These are phyloP conservation scores for Lacanobia oleracea DNA, from an alignment of 2,888 invertebrate genomes.

Conservation along the genomic window DNA sequence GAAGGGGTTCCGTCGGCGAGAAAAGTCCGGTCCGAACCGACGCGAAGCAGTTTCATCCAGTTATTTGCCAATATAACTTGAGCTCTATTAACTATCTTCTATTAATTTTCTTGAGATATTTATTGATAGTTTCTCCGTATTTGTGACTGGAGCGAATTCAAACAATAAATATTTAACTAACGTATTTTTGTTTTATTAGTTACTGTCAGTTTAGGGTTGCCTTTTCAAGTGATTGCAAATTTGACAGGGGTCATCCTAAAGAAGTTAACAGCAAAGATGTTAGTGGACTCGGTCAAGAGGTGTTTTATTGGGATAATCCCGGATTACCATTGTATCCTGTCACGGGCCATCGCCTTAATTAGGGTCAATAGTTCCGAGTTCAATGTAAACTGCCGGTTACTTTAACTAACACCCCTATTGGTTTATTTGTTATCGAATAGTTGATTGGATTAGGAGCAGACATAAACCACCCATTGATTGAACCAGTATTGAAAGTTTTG, in stretches of 20 bases:
- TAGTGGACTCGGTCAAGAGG: constrained; percentile 81
- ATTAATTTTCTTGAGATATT: constrained; percentile 7
- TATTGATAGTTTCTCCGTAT: neutral
- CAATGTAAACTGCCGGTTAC: constrained; percentile 72
- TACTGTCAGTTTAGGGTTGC: neutral
- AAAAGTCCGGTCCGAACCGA: constrained; percentile 71
- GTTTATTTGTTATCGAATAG: constrained; percentile 70
- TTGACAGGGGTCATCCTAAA: constrained; percentile 53
- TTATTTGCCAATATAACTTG: constrained; percentile 65
- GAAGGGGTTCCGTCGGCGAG: constrained; percentile 72
- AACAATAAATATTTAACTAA: no score
- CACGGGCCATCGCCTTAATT: constrained; percentile 86
- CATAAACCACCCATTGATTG: constrained; percentile 64
- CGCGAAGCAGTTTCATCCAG: constrained; percentile 68
- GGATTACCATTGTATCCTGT: constrained; percentile 85
- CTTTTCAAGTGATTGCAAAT: constrained; percentile 11
- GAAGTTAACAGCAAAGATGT: constrained; percentile 68
- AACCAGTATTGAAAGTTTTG: constrained; percentile 32
- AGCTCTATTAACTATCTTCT: constrained; percentile 44
- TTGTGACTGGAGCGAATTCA: neutral
- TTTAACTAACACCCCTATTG: constrained; percentile 73
- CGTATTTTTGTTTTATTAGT: constrained; percentile 4
- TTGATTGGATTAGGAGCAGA: constrained; percentile 58
- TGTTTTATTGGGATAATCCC: constrained; percentile 88
- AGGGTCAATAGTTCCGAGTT: constrained; percentile 84